Evolutionary conservation across 2,888 invertebrate species (phyloP), one percentile per base, ranked within the genome.

Genomic region (Acrocera orbiculus): DNA sequence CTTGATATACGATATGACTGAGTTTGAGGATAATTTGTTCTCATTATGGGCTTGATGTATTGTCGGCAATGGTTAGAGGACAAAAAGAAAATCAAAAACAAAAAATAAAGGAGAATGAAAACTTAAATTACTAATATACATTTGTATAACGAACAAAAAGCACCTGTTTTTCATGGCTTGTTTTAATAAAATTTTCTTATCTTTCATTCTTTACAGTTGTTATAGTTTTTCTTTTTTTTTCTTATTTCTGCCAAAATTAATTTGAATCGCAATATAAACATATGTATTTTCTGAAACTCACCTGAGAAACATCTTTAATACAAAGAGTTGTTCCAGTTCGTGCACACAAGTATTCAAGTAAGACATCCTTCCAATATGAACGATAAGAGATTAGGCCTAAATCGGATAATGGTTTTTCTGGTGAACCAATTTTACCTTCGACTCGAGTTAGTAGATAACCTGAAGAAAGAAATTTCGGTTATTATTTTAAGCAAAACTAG

Each of bases 391-490:
- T 86, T 35, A 98, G 69, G 10, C 98, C 98, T 38, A 96, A 70
- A 62, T 99, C 96, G 30, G 95, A 95, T 24, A 98, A 67, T 0
- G 98, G 98, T 47, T 95, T 92, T 61, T 99, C 98, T 1, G 98
- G 98, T 2, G 95, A 95, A n/a, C 98, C 98, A 35, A 96, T 86
- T 66, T 95, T 96, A 40, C 83, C 85, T 63, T 99, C 98, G 26
- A 82, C 82, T 52, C 87, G 74, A 39, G 95, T 96, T 52, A 98
- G 64, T 39, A 95, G 70, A 62, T 98, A 98, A 65, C 95, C 95
- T 95, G 64, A 16, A 43, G 44, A 43, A 40, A 33, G 30, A 34
- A 36, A 32, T n/a, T n/a, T n/a, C n/a, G n/a, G n/a, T n/a, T n/a
- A n/a, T n/a, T n/a, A 35, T 16, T 19, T 27, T 15, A 19, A 20